These are phyloP conservation scores for Aleiodes alternator DNA, from an alignment of 2,888 invertebrate genomes.

Conservation along the genomic window DNA sequence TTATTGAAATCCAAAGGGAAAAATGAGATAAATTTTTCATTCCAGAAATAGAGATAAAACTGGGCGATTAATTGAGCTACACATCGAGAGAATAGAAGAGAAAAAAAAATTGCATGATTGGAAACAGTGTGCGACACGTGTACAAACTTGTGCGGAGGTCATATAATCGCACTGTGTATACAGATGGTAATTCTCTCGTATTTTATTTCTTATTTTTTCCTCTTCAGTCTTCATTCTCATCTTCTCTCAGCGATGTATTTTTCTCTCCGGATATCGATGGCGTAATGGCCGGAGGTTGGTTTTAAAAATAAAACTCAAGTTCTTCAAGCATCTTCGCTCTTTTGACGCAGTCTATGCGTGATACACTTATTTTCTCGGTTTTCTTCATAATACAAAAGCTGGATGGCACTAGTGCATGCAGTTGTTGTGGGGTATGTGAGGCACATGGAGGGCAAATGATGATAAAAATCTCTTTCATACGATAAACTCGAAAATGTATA, in stretches of 20 bases:
- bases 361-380: background rate
- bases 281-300: conserved; percentile 26
- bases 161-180: conserved; percentile 50
- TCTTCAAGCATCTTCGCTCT: conserved; percentile 26
- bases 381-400: conserved; percentile 22
- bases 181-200: conserved; percentile 52
- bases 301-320: conserved; percentile 30
- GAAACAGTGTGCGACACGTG: conserved; percentile 48
- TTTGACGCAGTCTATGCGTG: conserved; percentile 1
- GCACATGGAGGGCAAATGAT: conserved; percentile 24
- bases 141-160: conserved; percentile 44
- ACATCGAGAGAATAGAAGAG: background rate
- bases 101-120: background rate
- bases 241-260: conserved; percentile 32
- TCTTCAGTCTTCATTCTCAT: background rate
- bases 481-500: conserved; percentile 32
- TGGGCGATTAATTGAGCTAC: conserved; percentile 22
- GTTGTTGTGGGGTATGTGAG: background rate
- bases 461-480: conserved; percentile 34
- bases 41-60: background rate
- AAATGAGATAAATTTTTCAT: too few relatives aligned
- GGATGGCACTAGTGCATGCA: conserved; percentile 3
- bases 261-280: conserved; percentile 26
- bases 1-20: too few relatives aligned
- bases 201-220: conserved; percentile 37